These are phyloP conservation scores for Lanius collurio DNA, from an alignment of 2,113 vertebrate species.

Conservation along the genomic window DNA sequence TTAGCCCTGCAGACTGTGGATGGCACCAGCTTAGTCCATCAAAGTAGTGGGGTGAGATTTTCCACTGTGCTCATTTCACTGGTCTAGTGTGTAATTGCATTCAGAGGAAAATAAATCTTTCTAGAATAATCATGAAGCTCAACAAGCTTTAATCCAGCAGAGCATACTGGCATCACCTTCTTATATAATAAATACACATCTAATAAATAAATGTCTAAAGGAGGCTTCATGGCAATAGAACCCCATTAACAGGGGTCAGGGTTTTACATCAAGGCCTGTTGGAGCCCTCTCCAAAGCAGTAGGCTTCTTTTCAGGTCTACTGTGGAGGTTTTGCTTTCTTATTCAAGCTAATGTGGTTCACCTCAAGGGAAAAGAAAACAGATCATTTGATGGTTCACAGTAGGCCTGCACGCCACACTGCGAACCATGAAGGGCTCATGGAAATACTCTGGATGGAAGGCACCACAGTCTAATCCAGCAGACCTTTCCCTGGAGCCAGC, in stretches of 20 bases:
- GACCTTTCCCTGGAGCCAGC: neutral
- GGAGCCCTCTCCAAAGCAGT: slow-evolving; percentile 61
- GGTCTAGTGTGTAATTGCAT: neutral
- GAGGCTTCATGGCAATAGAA: slow-evolving; percentile 43
- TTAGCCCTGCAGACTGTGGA: neutral
- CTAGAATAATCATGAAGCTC: slow-evolving; percentile 41
- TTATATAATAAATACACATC: slow-evolving; percentile 34
- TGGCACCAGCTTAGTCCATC: slow-evolving; percentile 29
- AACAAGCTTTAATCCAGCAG: slow-evolving; percentile 42
- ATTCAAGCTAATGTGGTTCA: slow-evolving; percentile 50
- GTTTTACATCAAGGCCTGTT: slow-evolving; percentile 37
- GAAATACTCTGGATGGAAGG: slow-evolving; percentile 33
- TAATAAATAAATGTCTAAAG: slow-evolving; percentile 59
- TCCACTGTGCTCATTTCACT: slow-evolving; percentile 49
- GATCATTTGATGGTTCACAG: slow-evolving; percentile 26
- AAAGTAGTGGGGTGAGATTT: slow-evolving; percentile 45
- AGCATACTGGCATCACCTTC: slow-evolving; percentile 46
- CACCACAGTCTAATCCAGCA: neutral
- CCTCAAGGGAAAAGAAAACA: slow-evolving; percentile 71
- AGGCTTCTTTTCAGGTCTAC: slow-evolving; percentile 53
- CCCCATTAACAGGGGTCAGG: slow-evolving; percentile 31
- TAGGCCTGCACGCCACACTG: slow-evolving; percentile 8
- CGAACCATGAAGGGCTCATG: slow-evolving; percentile 33
- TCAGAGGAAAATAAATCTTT: slow-evolving; percentile 62
- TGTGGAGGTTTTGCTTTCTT: slow-evolving; percentile 63